Evolutionary conservation across 2,113 vertebrate genomes (phyloP).

Genomic region (Elanus axillaris): DNA sequence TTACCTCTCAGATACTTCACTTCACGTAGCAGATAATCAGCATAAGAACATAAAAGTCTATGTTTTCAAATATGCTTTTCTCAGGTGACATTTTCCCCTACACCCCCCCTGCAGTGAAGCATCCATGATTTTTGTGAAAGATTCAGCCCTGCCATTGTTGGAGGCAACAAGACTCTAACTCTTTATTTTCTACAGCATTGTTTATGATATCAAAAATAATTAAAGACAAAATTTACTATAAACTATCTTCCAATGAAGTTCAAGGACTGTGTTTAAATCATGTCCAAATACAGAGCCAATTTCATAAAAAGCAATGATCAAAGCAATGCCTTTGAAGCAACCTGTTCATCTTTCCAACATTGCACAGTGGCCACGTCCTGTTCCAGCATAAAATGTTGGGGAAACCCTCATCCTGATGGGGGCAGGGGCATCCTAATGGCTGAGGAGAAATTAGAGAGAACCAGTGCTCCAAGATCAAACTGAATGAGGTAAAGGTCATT

Average conservation of each 20-base stretch:
- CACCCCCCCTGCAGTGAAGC: background rate
- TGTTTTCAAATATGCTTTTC: background rate
- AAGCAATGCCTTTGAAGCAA: background rate
- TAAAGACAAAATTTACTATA: background rate
- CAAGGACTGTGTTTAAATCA: background rate
- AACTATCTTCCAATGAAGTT: background rate
- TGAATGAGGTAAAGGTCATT: background rate
- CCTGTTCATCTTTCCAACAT: accelerated
- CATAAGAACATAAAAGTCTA: background rate
- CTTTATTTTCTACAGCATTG: background rate
- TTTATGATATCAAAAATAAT: background rate
- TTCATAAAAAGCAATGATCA: background rate
- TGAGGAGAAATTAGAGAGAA: background rate
- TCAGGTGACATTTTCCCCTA: background rate
- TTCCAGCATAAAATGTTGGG: background rate
- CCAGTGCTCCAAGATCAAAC: background rate
- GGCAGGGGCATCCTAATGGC: background rate
- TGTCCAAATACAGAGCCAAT: background rate
- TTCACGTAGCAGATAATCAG: background rate
- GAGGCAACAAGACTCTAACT: background rate
- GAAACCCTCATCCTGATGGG: background rate
- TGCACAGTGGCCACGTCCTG: background rate
- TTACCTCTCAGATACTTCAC: background rate
- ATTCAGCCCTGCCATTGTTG: background rate
- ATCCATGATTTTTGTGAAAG: background rate